Evolutionary conservation across 2,797 vertebrate species (phyloP).

Genomic region (Coendou prehensilis): DNA sequence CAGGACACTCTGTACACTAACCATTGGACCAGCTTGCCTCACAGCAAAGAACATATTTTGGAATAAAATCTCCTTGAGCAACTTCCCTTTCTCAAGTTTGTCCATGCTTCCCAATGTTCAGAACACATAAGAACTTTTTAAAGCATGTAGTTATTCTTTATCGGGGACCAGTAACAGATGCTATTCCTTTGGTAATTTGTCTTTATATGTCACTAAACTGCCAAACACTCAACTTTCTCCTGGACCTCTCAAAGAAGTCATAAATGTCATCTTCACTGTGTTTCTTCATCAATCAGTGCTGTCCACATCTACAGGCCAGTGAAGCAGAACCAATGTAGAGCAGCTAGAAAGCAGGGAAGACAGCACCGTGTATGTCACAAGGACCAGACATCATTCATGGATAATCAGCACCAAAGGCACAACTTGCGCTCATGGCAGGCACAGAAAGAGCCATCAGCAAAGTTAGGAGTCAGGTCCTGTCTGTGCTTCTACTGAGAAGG

Average conservation of each 20-base stretch:
- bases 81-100: slow-evolving; percentile 25
- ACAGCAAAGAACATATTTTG: background rate
- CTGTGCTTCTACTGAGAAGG: background rate
- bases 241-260: slow-evolving; percentile 60
- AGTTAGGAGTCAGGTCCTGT: background rate
- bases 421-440: background rate
- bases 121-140: background rate
- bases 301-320: background rate
- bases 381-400: background rate
- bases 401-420: background rate
- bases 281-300: slow-evolving; percentile 68
- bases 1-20: background rate
- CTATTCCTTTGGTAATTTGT: slow-evolving; percentile 32
- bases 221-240: slow-evolving; percentile 61
- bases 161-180: background rate
- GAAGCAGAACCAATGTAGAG: background rate
- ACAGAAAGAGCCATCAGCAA: slow-evolving; percentile 40
- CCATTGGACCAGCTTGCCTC: background rate
- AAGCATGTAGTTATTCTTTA: slow-evolving; percentile 16
- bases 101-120: background rate
- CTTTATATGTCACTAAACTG: slow-evolving; percentile 61
- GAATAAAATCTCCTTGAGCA: background rate
- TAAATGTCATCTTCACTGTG: slow-evolving; percentile 69
- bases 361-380: background rate
- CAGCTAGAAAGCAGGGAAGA: background rate